Evolutionary conservation across 1,140 invertebrate species (phyloP), one percentile per base, ranked within the genome.

Genomic region (Venturia canescens): DNA sequence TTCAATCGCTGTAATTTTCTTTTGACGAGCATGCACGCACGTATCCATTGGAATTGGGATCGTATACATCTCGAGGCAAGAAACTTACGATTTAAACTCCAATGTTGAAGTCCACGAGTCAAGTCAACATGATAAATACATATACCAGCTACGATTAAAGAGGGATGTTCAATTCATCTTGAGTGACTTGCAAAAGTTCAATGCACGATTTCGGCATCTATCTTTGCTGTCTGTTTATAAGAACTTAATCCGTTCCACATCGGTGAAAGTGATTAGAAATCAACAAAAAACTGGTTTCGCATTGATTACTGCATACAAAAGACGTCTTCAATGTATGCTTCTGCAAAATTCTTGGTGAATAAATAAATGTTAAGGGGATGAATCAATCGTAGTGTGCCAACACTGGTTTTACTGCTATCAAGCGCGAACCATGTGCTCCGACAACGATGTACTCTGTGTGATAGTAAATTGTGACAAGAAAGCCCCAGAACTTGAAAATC

Each of bases 61-160:
- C 21, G 60, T 63, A 26, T 23, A 71, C 44, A 71, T 71, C 69
- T 71, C n/a, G 9, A 15, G 69, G 69, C 69, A 16, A 71, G 18
- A 48, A 26, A 16, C 60, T 63, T 26, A 63, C 60, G 60, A 71
- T 34, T 71, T 38, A 21, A 71, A 48, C 11, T 27, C 16, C 44
- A n/a, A 48, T 71, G 34, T 21, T 48, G 34, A 21, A 48, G 69
- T 57, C 53, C 27, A 74, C 1, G 53, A 57, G 23, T 57, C 11
- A 16, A 23, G 26, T 21, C 44, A 13, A 57, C 48, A 31, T 26
- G 11, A 29, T 48, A 72, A 18, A 23, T 72, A 16, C 6, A 21
- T 53, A n/a, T 53, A 3, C 50, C 16, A 18, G 3, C 18, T 53
- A 18, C n/a, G 6, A 4, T 15, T 18, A 11, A 7, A 53, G n/a